Conservation (phyloP, 2,888 invertebrate genomes). For the Andrena chrysosceles region DNA sequence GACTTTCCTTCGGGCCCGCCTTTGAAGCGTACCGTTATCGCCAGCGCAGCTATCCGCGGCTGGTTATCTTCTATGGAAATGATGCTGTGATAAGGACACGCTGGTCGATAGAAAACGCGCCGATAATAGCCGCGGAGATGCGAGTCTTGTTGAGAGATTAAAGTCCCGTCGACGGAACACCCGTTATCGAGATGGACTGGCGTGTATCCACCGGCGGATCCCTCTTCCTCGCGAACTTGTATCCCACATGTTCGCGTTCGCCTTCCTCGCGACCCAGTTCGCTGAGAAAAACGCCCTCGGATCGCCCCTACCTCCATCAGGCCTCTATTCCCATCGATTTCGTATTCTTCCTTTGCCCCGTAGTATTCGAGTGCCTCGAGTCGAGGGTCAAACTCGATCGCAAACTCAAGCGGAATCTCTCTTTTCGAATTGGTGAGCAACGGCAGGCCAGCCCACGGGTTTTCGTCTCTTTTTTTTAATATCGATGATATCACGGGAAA, state of each 20-base stretch:
- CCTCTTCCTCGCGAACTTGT: conserved; percentile 8
- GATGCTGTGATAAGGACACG: conserved; percentile 43
- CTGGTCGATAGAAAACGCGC: conserved; percentile 6
- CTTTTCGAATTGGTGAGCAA: conserved; percentile 19
- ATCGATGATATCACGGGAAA: conserved; percentile 64
- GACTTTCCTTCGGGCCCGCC: conserved; percentile 28
- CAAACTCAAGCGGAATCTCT: conserved; percentile 13
- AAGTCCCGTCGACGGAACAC: conserved; percentile 13
- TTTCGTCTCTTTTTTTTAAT: conserved; percentile 32
- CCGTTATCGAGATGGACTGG: conserved; percentile 38
- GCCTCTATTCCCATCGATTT: too few relatives aligned
- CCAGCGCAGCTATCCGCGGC: conserved; percentile 20
- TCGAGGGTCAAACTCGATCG: not conserved
- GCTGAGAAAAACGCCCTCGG: not conserved
- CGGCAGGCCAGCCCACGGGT: conserved; percentile 37
- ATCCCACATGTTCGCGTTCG: conserved; percentile 8
- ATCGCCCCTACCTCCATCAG: not conserved
- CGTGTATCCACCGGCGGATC: not conserved
- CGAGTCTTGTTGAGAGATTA: conserved; percentile 29
- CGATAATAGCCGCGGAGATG: conserved; percentile 30
- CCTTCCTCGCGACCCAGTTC: conserved; percentile 12
- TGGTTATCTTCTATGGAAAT: conserved; percentile 50
- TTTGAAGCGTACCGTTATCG: conserved; percentile 50
- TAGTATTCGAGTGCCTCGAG: too few relatives aligned
- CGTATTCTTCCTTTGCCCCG: too few relatives aligned